Evolutionary conservation across 1,140 invertebrate genomes (phyloP).

Genomic region (Artemia franciscana): DNA sequence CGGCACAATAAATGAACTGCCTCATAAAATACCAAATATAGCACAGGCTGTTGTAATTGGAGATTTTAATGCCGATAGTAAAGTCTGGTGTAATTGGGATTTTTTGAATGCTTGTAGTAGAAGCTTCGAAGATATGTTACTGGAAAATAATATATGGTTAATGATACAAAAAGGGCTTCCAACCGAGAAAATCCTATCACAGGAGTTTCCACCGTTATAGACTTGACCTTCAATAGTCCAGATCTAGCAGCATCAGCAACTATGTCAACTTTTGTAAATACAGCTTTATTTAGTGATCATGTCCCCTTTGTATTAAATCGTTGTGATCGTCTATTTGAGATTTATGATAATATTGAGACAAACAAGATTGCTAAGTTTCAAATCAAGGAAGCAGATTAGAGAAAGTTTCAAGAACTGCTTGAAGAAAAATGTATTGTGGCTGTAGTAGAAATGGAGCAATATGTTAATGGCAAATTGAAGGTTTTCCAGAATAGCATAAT

Average conservation of each 20-base stretch:
- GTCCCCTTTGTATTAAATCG: no score
- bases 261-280: background rate
- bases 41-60: background rate
- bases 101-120: no score
- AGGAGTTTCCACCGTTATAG: background rate
- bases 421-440: background rate
- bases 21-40: background rate
- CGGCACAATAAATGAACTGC: background rate
- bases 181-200: background rate
- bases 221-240: background rate
- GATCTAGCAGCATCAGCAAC: background rate
- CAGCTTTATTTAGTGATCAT: background rate
- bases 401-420: background rate
- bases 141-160: no score
- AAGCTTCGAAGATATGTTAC: no score
- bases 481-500: background rate
- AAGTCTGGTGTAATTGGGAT: no score
- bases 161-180: background rate
- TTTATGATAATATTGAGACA: background rate
- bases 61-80: no score
- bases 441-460: background rate
- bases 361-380: background rate
- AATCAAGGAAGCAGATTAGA: background rate
- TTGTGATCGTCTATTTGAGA: background rate
- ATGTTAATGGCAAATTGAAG: background rate